Base-by-base conservation (phyloP, 2,888 invertebrate genomes). In the Euproctis similis region DNA sequence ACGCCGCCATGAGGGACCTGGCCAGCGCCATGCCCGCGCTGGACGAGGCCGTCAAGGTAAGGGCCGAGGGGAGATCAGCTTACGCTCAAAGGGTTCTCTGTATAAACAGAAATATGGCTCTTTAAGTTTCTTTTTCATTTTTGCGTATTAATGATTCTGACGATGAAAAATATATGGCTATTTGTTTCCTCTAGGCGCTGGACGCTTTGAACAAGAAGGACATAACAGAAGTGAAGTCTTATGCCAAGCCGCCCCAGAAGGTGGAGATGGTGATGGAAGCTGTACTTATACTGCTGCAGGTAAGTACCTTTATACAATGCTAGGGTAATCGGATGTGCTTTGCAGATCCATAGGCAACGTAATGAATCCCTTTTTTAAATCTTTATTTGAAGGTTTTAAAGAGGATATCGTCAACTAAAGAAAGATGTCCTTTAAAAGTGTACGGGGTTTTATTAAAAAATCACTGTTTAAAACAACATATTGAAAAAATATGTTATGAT, bases 181-280 rank as follows among this genome's bases (percentile, higher is more conserved):
- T n/a, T n/a, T 24, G 4, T 16, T n/a, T 12, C 18, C 1, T 8
- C n/a, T 47, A 87, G 86, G 94, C 94, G 1, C 69, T 95, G 26
- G 92, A 93, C 56, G 87, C 93, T 0, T 67, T 95, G 9, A 94
- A 93, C 60, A 95, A 94, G 70, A 93, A 93, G 59, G 94, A 95
- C 59, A 90, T 96, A 31, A 90, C 93, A 20, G 96, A 96, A 85
- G 93, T 96, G 34, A 95, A 94, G 64, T 95, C 95, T 0, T 96
- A 96, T 65, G 91, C 92, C 0, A 90, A 92, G 35, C 96, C 96
- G 1, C 96, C 96, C 1, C 85, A 88, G 31, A 92, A 94, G 66
- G 95, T 96, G 0, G 94, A 95, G 72, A 93, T 93, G 87, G 93
- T 94, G 0, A 87, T 96, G 89, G 95, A 96, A 70, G 94, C 95